phyloP scores from a whole-genome alignment of 2,797 vertebrate species.

The Mionectes olivaceus region DNA sequence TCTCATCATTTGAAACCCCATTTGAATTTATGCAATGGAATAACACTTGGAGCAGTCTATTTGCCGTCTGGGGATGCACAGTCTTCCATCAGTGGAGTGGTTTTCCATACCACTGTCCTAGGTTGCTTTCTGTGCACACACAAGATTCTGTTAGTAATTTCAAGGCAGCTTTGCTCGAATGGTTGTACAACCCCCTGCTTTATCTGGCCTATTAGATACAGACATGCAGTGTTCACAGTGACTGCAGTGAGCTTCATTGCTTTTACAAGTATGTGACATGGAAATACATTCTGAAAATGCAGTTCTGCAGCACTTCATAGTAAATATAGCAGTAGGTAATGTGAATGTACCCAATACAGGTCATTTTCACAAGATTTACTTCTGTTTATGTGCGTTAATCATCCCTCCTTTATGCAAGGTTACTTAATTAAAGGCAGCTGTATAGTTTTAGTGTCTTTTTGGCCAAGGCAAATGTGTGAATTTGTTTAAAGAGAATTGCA shows the following conservation, averaged over 20 bases:
- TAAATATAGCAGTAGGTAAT: background rate
- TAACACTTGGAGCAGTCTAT: background rate
- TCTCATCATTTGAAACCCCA: background rate
- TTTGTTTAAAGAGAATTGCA: background rate
- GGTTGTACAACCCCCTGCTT: background rate
- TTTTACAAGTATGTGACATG: background rate
- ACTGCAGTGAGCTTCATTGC: background rate
- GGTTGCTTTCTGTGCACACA: background rate
- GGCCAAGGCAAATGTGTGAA: background rate
- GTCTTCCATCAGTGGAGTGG: background rate
- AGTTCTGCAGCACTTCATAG: background rate
- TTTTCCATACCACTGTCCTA: background rate
- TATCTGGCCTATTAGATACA: background rate
- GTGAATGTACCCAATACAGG: rapidly evolving
- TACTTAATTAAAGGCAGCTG: background rate
- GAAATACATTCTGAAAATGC: background rate
- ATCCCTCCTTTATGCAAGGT: background rate
- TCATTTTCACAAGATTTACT: background rate
- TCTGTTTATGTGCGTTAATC: background rate
- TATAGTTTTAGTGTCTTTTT: background rate
- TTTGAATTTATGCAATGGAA: background rate
- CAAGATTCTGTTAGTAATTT: background rate
- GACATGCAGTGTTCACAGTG: background rate
- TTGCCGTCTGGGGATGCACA: background rate
- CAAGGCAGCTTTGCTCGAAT: background rate